These are phyloP conservation scores for Brachionus rotundiformis DNA, from an alignment of 1,140 invertebrate genomes.

Conservation along the genomic window DNA sequence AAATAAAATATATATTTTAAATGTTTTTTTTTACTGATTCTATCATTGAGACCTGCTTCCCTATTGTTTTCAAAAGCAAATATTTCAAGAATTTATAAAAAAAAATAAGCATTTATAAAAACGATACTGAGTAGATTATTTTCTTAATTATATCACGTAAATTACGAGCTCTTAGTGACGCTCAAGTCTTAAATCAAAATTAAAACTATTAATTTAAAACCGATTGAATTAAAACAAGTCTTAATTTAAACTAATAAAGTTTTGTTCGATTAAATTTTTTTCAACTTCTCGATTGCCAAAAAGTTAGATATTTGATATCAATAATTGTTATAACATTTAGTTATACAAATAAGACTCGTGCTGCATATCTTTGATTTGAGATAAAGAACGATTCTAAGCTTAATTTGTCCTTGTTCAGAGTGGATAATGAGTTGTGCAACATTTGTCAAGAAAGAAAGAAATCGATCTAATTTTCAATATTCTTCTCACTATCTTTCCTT, in stretches of 20 bases:
- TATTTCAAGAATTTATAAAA: not conserved
- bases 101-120: not conserved
- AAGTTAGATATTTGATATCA: not conserved
- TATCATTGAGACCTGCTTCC: not conserved
- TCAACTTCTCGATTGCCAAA: not conserved
- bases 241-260: not conserved
- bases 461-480: slow-evolving; percentile 4
- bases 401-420: not conserved
- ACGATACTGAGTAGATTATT: not conserved
- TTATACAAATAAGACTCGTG: not conserved
- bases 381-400: not conserved
- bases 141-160: not conserved
- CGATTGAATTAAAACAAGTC: not conserved
- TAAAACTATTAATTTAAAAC: not conserved
- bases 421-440: slow-evolving; percentile 5
- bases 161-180: not conserved
- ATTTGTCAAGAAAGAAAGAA: not conserved
- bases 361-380: slow-evolving; percentile 2
- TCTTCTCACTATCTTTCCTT: not conserved
- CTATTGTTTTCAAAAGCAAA: not conserved
- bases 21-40: not conserved
- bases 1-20: not conserved
- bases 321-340: not conserved
- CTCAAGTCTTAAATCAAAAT: not conserved
- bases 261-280: not conserved